phyloP scores from a whole-genome alignment of 2,888 invertebrate genomes.

The Minunthozetes semirufus region DNA sequence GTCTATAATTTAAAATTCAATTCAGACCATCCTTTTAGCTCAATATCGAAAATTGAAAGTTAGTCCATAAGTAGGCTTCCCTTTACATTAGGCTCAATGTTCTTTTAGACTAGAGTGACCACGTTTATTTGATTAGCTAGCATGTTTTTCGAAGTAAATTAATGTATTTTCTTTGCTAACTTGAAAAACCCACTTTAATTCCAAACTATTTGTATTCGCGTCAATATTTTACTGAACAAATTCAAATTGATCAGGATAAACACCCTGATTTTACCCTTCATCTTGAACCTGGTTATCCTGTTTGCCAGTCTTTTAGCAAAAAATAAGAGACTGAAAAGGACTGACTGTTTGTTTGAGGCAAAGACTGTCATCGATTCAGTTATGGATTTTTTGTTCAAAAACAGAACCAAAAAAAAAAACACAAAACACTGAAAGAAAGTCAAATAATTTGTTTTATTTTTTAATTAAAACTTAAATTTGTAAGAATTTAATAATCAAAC shows the following conservation, averaged over 20 bases:
- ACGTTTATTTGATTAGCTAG: background rate
- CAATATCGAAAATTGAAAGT: background rate
- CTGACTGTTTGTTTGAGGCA: background rate
- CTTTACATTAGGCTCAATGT: background rate
- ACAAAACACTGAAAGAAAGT: background rate
- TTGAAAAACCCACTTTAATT: too few relatives aligned
- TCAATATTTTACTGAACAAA: too few relatives aligned
- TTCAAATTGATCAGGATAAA: too few relatives aligned
- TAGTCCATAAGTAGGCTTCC: background rate
- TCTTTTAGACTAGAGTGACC: background rate
- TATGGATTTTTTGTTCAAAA: background rate
- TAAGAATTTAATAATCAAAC: too few relatives aligned
- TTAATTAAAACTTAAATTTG: too few relatives aligned
- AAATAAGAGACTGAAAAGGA: background rate
- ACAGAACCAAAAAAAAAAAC: background rate
- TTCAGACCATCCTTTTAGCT: background rate
- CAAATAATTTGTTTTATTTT: background rate
- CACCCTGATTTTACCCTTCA: too few relatives aligned
- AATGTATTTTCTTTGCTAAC: too few relatives aligned
- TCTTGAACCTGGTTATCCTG: too few relatives aligned
- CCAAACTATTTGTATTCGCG: too few relatives aligned
- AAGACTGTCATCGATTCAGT: constrained; percentile 16
- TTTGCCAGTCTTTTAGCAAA: too few relatives aligned
- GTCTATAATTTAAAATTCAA: constrained; percentile 10
- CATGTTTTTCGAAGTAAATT: too few relatives aligned